These are phyloP conservation scores for Plagiodera versicolora DNA, from an alignment of 2,888 invertebrate species.

Conservation along the genomic window DNA sequence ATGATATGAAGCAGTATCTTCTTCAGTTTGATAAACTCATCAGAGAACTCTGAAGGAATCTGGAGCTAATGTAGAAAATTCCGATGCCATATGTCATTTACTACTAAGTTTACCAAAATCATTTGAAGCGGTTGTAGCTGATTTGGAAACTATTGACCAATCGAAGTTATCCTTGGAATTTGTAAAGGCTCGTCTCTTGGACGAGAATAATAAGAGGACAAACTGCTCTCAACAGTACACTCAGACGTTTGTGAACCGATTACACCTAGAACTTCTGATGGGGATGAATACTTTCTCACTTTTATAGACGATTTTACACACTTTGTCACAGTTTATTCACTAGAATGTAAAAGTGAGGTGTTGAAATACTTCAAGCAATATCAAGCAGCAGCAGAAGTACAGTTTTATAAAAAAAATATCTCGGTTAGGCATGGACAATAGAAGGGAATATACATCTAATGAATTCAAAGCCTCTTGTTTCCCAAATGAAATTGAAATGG, in stretches of 20 bases:
- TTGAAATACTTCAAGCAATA: background rate
- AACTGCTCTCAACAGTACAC: too few relatives aligned
- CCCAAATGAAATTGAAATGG: too few relatives aligned
- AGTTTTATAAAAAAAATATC: background rate
- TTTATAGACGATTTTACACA: too few relatives aligned
- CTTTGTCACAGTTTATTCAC: too few relatives aligned
- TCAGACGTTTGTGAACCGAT: too few relatives aligned
- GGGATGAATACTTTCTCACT: too few relatives aligned
- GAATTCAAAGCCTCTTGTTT: too few relatives aligned
- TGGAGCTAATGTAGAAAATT: constrained; percentile 27
- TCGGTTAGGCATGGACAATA: background rate
- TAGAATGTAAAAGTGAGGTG: too few relatives aligned
- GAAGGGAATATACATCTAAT: background rate
- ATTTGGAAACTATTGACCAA: constrained; percentile 24
- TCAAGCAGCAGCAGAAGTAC: background rate
- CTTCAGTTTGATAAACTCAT: constrained; percentile 36
- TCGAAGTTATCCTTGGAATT: constrained; percentile 11
- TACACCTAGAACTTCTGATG: too few relatives aligned
- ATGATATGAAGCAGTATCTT: constrained; percentile 21
- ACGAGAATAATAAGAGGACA: constrained; percentile 3
- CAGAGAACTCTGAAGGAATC: constrained; percentile 31
- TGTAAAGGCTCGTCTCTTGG: too few relatives aligned
- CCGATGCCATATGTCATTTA: constrained; percentile 34
- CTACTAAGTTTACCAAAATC: too few relatives aligned
- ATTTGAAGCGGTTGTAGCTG: constrained; percentile 35